phyloP scores from a whole-genome alignment of 2,888 invertebrate genomes.

The Metallyticus violacea region DNA sequence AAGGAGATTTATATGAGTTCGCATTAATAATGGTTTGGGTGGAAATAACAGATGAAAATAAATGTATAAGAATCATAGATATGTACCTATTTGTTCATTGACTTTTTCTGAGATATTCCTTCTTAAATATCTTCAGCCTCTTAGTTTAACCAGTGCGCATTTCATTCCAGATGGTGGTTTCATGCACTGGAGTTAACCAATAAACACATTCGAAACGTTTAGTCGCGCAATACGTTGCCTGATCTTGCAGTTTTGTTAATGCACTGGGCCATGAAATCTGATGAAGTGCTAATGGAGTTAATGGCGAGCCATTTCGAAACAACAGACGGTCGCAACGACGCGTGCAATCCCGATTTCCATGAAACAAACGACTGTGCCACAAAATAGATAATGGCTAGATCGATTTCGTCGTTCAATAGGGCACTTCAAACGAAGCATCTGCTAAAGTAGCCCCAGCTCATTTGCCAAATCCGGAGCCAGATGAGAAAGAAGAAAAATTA shows the following conservation, averaged over 20 bases:
- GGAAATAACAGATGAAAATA: too few relatives aligned
- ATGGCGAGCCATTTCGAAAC: neutral
- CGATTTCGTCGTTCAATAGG: neutral
- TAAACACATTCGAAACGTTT: neutral
- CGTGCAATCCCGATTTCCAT: neutral
- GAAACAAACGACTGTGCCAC: neutral
- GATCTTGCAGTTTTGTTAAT: neutral
- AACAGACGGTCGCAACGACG: neutral
- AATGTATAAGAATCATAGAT: too few relatives aligned
- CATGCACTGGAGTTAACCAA: too few relatives aligned
- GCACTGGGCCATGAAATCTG: neutral
- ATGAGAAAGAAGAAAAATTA: neutral
- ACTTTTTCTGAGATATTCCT: too few relatives aligned
- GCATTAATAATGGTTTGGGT: too few relatives aligned
- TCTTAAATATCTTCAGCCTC: too few relatives aligned
- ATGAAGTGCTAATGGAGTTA: neutral
- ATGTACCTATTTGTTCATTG: too few relatives aligned
- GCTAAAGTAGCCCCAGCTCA: neutral
- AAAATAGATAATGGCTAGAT: neutral
- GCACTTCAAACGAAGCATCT: neutral
- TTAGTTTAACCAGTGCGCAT: too few relatives aligned
- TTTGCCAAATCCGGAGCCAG: too few relatives aligned
- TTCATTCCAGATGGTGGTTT: too few relatives aligned
- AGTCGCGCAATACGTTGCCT: neutral
- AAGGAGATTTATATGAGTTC: too few relatives aligned